Base-by-base conservation (phyloP, 2,113 vertebrate genomes). In the Bucco capensis region DNA sequence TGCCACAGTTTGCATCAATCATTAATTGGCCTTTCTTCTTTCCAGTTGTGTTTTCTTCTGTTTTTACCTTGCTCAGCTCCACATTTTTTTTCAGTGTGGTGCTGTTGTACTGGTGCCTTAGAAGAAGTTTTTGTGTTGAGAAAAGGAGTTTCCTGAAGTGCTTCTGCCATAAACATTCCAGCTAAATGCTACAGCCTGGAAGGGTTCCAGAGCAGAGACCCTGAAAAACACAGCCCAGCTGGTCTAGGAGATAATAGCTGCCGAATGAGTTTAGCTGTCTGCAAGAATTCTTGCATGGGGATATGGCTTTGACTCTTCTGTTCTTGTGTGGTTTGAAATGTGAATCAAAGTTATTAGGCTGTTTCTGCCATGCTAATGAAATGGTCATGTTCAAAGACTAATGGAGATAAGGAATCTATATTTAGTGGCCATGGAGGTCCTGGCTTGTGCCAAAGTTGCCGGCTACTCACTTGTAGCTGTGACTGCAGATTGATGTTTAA, bases 201-300 rank as follows among this genome's bases (percentile, higher is more conserved):
- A 90, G 27, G 57, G 65, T 18, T 92, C 73, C 77, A 95, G 74
- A 92, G 64, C 51, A 72, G 70, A 92, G 83, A 93, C 70, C 79
- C 88, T 94, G 90, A 78, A 86, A 95, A 95, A 93, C 86, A 95
- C 27, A 84, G 25, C 46, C 78, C 93, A 92, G 90, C 86, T 96
- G 92, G 71, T 47, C 16, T 51, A 77, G 64, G 88, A 96, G 92
- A 96, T 92, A 86, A 90, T 79, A 40, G 46, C 79, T 89, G 88
- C 80, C 62, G 62, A 86, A 53, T 46, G 66, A 75, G 57, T 1
- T 21, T 49, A 7, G 69, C 78, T 86, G 90, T 53, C 83, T 88
- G 86, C 56, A 38, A 79, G 46, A 18, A 92, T 71, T 82, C 79
- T 58, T 7, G 49, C 42, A 51, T 11, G 0, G 37, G 25, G 73